Percentiles rank a stretch among this genome's conserved stretches.
Evolutionary conservation across 1,140 invertebrate genomes (phyloP).

Genomic region (Macrobrachium nipponense): DNA sequence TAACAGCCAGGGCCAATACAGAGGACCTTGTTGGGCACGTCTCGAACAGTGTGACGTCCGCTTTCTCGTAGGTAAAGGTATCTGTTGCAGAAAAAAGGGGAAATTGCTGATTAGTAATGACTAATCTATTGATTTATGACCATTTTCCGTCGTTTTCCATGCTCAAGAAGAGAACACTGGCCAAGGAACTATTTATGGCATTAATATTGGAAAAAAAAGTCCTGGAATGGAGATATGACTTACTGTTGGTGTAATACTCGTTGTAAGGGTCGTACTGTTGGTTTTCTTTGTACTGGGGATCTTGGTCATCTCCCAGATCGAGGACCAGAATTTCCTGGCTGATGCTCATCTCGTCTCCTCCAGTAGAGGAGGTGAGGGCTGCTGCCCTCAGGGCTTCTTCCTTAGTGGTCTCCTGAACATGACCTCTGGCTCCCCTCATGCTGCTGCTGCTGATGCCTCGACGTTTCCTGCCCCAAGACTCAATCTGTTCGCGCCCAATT

Average conservation of each 20-base stretch:
- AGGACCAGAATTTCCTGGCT: slow-evolving; percentile 93
- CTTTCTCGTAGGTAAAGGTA: slow-evolving; percentile 43
- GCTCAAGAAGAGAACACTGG: no score
- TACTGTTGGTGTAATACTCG: slow-evolving; percentile 56
- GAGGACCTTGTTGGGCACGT: slow-evolving; percentile 88
- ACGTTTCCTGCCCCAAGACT: slow-evolving; percentile 86
- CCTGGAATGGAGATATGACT: not conserved
- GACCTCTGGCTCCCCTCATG: slow-evolving; percentile 66
- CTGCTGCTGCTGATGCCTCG: slow-evolving; percentile 75
- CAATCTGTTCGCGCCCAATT: slow-evolving; percentile 83
- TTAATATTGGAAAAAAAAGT: not conserved
- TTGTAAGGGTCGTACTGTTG: slow-evolving; percentile 33
- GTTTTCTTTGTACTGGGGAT: slow-evolving; percentile 53
- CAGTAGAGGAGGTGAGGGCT: not conserved
- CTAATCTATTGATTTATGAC: no score
- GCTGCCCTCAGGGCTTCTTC: slow-evolving; percentile 40
- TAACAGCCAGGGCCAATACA: slow-evolving; percentile 87
- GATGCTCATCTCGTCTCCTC: slow-evolving; percentile 81
- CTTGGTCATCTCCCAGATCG: slow-evolving; percentile 88
- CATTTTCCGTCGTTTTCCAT: no score
- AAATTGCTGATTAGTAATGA: not conserved
- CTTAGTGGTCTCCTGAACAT: slow-evolving; percentile 72
- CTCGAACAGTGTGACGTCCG: slow-evolving; percentile 63
- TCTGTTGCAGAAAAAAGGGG: not conserved
- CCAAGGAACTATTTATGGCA: not conserved